Conservation (phyloP, 2,888 invertebrate species). For the Callosobruchus maculatus region DNA sequence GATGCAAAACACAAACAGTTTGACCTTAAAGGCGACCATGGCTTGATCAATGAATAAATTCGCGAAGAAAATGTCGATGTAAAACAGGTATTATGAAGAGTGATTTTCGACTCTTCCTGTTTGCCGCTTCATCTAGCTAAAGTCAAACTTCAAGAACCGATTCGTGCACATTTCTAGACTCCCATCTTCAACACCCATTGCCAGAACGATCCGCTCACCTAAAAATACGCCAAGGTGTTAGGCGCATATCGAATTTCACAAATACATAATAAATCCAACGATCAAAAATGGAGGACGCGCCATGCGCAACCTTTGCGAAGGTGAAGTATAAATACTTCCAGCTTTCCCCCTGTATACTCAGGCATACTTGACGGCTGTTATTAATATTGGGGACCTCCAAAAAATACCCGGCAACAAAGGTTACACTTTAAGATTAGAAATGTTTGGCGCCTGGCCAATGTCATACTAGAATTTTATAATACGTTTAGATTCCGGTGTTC, state of each 20-base stretch:
- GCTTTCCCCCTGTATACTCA: background rate
- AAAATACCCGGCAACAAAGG: constrained; percentile 4
- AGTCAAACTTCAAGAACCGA: too few species aligned
- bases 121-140: background rate
- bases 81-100: too few species aligned
- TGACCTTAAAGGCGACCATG: too few species aligned
- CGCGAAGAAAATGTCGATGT: too few species aligned
- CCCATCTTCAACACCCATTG: background rate
- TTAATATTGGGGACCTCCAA: constrained; percentile 8
- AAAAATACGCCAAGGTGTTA: background rate
- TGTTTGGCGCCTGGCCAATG: constrained; percentile 8
- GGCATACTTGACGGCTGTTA: background rate
- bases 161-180: background rate
- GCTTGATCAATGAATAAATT: too few species aligned
- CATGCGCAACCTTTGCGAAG: background rate
- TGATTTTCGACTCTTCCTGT: too few species aligned
- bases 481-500: background rate
- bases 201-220: background rate
- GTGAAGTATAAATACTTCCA: background rate
- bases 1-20: too few species aligned
- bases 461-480: constrained; percentile 7
- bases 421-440: constrained; percentile 7
- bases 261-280: background rate
- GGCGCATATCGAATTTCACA: background rate
- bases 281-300: background rate